Evolutionary conservation across 2,113 vertebrate genomes (phyloP), one percentile per base, ranked within the genome.

Genomic region (Emydura subglobosa): DNA sequence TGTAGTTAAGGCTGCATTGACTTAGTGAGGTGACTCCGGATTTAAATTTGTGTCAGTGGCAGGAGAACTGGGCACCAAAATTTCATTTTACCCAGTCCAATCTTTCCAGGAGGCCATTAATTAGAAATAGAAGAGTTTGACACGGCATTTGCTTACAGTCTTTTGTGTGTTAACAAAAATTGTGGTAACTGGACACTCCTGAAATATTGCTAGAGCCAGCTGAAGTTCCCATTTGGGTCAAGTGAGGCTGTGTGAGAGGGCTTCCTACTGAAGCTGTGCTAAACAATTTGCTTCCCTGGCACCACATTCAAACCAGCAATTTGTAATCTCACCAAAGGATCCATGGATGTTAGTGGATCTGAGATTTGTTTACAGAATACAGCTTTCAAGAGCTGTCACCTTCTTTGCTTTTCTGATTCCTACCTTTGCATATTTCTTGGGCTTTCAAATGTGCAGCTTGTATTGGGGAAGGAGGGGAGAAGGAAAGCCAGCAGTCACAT

Each of bases 121-220:
- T n/a, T 42, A 76, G 47, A 50, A 49, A 78, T 78, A 39, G 24
- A 50, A 54, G 25, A 47, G 16, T 50, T 83, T 47, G 31, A 27
- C 50, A 31, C 76, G 39, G 27, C 57, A 53, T 90, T 84, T 59
- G 29, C 76, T 78, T 76, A 21, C 17, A 47, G 44, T 44, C 72
- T 34, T 49, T 80, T 80, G 39, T 79, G 78, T 86, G 47, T 65
- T 39, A 59, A 22, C 7, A 44, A 42, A 85, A 61, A 25, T 85
- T 54, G 51, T 72, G 25, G n/a, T 72, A 55, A 86, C 51, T 29
- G 53, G 76, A 85, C 83, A 81, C 53, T 49, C 44, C 83, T 91
- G 74, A 91, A 86, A 91, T 91, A 91, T 91, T 91, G 85, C 68
- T 91, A 81, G 89, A 21, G 39, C 50, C 76, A 80, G 76, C 74